Evolutionary conservation across 1,140 invertebrate species (phyloP).

Genomic region (Marisa cornuarietis): DNA sequence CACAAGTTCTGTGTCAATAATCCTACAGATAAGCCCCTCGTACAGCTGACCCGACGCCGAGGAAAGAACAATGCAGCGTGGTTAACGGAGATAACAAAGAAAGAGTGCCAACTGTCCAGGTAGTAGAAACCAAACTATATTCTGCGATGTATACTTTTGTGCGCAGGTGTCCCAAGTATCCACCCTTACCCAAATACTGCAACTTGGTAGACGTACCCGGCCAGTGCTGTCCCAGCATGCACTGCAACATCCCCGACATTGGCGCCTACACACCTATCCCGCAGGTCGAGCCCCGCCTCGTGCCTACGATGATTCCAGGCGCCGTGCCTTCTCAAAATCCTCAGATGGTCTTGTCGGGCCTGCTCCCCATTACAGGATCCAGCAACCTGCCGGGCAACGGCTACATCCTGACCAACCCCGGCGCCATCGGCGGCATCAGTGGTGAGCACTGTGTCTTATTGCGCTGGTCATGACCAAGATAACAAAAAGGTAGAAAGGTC

Average conservation of each 20-base stretch:
- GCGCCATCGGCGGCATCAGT: slow-evolving; percentile 24
- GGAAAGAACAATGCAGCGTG: too few relatives aligned
- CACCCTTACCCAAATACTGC: slow-evolving; percentile 37
- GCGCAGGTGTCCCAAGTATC: slow-evolving; percentile 37
- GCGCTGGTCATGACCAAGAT: neutral
- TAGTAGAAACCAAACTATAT: too few relatives aligned
- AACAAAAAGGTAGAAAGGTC: neutral
- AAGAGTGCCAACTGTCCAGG: too few relatives aligned
- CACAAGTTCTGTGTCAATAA: too few relatives aligned
- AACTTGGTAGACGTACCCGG: slow-evolving; percentile 34
- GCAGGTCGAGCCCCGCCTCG: slow-evolving; percentile 28
- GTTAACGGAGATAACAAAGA: too few relatives aligned
- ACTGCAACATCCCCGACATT: slow-evolving; percentile 38
- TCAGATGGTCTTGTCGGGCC: slow-evolving; percentile 21
- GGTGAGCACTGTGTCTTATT: slow-evolving; percentile 24
- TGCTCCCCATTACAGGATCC: slow-evolving; percentile 23
- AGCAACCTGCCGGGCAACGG: slow-evolving; percentile 30
- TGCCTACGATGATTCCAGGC: slow-evolving; percentile 34
- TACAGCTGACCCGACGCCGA: too few relatives aligned
- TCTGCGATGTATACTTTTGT: neutral
- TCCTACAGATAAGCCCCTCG: too few relatives aligned
- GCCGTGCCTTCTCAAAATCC: slow-evolving; percentile 25
- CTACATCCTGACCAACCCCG: slow-evolving; percentile 20
- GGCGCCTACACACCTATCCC: slow-evolving; percentile 33
- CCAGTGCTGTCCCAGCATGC: slow-evolving; percentile 36